Base-by-base conservation (phyloP, 2,888 invertebrate genomes). In the Cylindroiulus punctatus region DNA sequence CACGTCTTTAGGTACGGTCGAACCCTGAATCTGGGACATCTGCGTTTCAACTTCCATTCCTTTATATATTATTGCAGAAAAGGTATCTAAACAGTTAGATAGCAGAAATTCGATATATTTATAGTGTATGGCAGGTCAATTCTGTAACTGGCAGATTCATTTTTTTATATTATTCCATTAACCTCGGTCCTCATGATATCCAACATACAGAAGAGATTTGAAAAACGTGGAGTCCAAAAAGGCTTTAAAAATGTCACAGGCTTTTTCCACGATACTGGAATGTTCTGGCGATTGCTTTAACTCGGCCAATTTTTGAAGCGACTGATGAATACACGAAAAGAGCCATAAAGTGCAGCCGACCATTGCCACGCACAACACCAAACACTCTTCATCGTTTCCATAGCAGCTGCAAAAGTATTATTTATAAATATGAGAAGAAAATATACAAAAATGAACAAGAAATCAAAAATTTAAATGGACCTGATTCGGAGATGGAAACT, bases 341-440 rank as follows among this genome's bases (percentile, higher is more conserved):
- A 90, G 86, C 89, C 90, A 89, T 44, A 90, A 88, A 17, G 90
- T 88, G 89, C 91, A 90, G 87, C 90, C 89, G 0, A 91, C 94
- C 81, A 96, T 93, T 0, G 96, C 95, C 22, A 97, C 94, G 0
- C 97, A 95, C 47, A 92, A 88, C n/a, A 96, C 91, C 22, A 96
- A 93, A 89, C 95, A 94, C 91, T 97, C 97, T 90, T 98, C 98
- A 86, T 96, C 94, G 91, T 97, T 97, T 36, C 89, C 89, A 84
- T 89, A 89, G 87, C 89, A 90, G 87, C 90, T 91, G 88, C 8
- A 83, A 83, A 86, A 36, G 30, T 30, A 7, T 36, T 36, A 4
- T 36, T 4, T 36, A 36, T 36, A 36, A 36, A 36, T 36, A 36
- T 36, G 36, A 36, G 7, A 4, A 7, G 36, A 7, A 81, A 81